Evolutionary conservation across 2,113 vertebrate genomes (phyloP).

Genomic region (Corythornis madagascariensis): DNA sequence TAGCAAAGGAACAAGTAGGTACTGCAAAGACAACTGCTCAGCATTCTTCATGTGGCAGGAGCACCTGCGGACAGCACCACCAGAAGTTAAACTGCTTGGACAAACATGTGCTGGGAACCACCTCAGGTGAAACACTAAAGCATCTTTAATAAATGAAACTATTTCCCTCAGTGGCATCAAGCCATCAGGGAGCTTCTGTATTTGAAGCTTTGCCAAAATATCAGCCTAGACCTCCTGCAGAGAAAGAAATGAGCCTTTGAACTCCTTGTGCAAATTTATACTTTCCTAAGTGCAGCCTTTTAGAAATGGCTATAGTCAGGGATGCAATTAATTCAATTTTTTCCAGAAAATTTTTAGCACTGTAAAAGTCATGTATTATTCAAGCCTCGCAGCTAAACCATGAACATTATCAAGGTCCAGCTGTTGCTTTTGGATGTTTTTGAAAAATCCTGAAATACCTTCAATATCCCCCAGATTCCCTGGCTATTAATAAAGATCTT

Average conservation of each 20-base stretch:
- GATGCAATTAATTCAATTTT: slow-evolving; percentile 49
- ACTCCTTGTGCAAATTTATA: not conserved
- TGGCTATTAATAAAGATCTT: not conserved
- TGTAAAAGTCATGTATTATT: slow-evolving; percentile 35
- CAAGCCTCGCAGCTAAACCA: not conserved
- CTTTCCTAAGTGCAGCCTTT: not conserved
- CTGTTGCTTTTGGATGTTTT: not conserved
- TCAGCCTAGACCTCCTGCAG: not conserved
- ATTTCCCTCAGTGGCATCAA: not conserved
- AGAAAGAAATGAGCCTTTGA: not conserved
- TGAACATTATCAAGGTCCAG: not conserved
- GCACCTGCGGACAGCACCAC: not conserved
- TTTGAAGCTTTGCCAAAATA: not conserved
- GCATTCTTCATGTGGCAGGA: fast-evolving
- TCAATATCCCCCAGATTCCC: not conserved
- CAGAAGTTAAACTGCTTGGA: not conserved
- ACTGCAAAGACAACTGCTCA: fast-evolving
- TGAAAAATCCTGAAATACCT: not conserved
- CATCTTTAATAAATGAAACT: not conserved
- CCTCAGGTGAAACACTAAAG: not conserved
- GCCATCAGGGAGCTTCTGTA: not conserved
- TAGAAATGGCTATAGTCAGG: not conserved
- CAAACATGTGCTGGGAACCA: not conserved
- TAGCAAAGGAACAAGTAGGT: fast-evolving
- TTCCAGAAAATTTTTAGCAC: slow-evolving; percentile 28